phyloP scores from a whole-genome alignment of 2,113 vertebrate genomes.

The Lanius collurio region DNA sequence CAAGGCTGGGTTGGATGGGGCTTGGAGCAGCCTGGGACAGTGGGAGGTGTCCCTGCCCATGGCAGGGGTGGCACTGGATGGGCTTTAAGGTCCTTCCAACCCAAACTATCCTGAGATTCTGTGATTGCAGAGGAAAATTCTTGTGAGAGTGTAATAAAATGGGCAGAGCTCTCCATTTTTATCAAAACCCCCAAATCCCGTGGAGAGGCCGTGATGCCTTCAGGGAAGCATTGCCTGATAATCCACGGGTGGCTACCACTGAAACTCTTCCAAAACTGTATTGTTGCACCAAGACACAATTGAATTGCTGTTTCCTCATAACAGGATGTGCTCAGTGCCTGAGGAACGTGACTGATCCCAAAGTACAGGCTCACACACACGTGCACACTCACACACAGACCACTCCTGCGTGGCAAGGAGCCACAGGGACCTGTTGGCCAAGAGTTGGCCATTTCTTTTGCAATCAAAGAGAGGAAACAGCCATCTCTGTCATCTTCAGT shows the following conservation, averaged over 20 bases:
- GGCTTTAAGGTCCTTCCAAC: too few species aligned
- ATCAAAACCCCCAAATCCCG: not conserved
- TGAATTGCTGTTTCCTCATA: not conserved
- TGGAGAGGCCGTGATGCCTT: not conserved
- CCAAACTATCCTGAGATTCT: too few species aligned
- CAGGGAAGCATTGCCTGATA: not conserved
- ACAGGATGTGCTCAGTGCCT: not conserved
- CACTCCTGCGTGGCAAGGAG: not conserved
- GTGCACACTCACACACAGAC: rapidly evolving
- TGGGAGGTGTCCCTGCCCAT: not conserved
- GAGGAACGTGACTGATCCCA: not conserved
- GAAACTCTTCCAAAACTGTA: not conserved
- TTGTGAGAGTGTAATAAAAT: not conserved
- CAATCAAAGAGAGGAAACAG: not conserved
- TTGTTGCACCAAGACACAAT: not conserved
- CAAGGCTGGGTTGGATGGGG: not conserved
- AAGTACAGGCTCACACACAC: not conserved
- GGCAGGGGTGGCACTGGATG: rapidly evolving
- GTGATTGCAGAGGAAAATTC: not conserved
- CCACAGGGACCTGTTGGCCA: not conserved
- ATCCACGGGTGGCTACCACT: rapidly evolving
- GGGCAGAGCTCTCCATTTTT: not conserved
- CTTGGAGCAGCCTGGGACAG: rapidly evolving
- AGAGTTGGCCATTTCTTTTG: not conserved
- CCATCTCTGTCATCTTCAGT: not conserved